Percentiles rank a stretch among this genome's conserved stretches.
Evolutionary conservation across 1,140 invertebrate genomes (phyloP).

Genomic region (Drosophila varians): DNA sequence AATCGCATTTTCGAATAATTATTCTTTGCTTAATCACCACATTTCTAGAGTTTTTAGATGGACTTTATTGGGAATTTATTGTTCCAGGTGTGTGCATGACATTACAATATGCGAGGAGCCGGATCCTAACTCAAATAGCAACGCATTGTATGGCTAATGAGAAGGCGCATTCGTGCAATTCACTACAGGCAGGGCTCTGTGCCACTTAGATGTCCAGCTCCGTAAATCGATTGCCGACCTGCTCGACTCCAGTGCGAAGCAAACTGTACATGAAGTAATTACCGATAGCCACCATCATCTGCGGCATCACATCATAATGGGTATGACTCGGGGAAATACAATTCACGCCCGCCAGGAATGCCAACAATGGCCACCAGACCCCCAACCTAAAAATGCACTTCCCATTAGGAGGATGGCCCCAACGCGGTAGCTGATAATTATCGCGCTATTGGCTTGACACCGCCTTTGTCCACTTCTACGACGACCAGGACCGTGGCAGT

Average conservation of each 20-base stretch:
- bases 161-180: slow-evolving; percentile 44
- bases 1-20: too few species aligned
- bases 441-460: slow-evolving; percentile 43
- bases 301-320: slow-evolving; percentile 9
- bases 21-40: too few species aligned
- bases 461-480: slow-evolving; percentile 28
- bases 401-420: neutral
- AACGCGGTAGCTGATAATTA: slow-evolving; percentile 35
- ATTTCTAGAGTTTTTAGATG: neutral
- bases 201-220: slow-evolving; percentile 30
- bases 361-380: slow-evolving; percentile 3
- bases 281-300: slow-evolving; percentile 5
- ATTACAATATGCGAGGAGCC: neutral
- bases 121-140: slow-evolving; percentile 24
- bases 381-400: neutral
- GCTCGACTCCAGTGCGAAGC: slow-evolving; percentile 5
- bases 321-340: slow-evolving; percentile 38
- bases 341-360: slow-evolving; percentile 51
- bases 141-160: slow-evolving; percentile 47
- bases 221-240: slow-evolving; percentile 42
- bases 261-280: slow-evolving; percentile 44
- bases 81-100: slow-evolving; percentile 24
- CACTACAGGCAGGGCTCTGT: slow-evolving; percentile 19
- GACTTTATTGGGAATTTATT: neutral
- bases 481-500: slow-evolving; percentile 19